Percentiles rank a stretch among this genome's conserved stretches.
These are phyloP conservation scores for Nephrotoma appendiculata DNA, from an alignment of 2,888 invertebrate species.

Conservation along the genomic window DNA sequence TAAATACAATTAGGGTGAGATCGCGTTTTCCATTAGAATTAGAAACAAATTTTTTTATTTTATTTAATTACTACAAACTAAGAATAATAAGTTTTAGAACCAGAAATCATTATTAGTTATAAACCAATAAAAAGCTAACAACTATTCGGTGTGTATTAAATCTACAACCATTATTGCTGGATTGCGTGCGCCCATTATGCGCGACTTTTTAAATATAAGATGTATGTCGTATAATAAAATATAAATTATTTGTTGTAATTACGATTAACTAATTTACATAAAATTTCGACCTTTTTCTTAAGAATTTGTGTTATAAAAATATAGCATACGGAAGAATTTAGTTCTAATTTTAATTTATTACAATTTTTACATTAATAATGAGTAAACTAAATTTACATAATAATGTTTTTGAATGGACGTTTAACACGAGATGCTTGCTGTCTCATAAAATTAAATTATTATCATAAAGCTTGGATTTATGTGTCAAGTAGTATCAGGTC, in stretches of 20 bases:
- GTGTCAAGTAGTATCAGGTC: not conserved
- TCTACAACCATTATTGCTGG: not conserved
- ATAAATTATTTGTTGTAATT: not conserved
- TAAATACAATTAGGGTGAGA: not conserved
- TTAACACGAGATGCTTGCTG: not conserved
- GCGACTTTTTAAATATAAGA: not conserved
- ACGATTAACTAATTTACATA: not conserved
- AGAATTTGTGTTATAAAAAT: not conserved
- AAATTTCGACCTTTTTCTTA: not conserved
- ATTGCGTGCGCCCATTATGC: not conserved
- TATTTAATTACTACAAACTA: not conserved
- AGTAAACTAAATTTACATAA: not conserved
- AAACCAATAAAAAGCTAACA: not conserved
- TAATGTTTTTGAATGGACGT: not conserved
- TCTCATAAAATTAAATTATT: not conserved
- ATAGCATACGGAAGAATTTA: not conserved
- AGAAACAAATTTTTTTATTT: not conserved
- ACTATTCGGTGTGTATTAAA: not conserved
- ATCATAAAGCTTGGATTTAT: not conserved
- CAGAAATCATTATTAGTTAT: not conserved
- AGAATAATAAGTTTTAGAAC: not conserved
- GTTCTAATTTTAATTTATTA: not conserved
- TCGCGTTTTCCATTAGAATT: not conserved
- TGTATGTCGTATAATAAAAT: not conserved
- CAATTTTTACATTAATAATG: not conserved